These are phyloP conservation scores for Accipiter cooperii DNA, from an alignment of 2,113 vertebrate species.

Conservation along the genomic window DNA sequence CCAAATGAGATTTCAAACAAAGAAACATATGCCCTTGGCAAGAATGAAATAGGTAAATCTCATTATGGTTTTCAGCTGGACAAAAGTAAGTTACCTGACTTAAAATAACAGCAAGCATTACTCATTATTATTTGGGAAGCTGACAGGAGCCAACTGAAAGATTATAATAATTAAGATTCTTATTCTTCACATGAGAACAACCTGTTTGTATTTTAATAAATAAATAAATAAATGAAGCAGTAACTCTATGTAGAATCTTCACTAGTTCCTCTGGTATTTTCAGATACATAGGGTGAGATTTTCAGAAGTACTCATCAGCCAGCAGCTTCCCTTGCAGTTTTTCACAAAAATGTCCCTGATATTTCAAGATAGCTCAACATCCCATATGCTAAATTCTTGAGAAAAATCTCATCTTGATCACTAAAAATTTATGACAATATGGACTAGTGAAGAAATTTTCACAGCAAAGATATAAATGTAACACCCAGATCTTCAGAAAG, in stretches of 20 bases:
- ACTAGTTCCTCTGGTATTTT: conserved; percentile 6
- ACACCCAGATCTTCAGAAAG: conserved; percentile 23
- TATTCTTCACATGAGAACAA: not conserved
- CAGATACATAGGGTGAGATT: not conserved
- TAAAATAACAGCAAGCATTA: not conserved
- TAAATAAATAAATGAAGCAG: not conserved
- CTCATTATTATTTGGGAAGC: not conserved
- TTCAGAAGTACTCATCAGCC: not conserved
- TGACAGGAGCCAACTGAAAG: not conserved
- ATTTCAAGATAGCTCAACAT: conserved; percentile 7
- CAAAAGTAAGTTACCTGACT: not conserved
- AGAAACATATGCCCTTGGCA: not conserved
- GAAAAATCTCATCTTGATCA: conserved; percentile 26
- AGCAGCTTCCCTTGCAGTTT: conserved; percentile 12
- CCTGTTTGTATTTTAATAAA: not conserved
- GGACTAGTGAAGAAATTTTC: conserved; percentile 9
- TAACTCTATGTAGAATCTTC: not conserved
- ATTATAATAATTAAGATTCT: not conserved
- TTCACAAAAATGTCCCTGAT: not conserved
- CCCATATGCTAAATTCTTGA: conserved; percentile 25
- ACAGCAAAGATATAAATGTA: conserved; percentile 24
- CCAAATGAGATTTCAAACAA: conserved; percentile 3
- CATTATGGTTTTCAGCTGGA: not conserved
- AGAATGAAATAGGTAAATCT: not conserved
- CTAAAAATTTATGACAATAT: conserved; percentile 53